phyloP scores from a whole-genome alignment of 2,113 vertebrate genomes.

The Trichomycterus rosablanca region DNA sequence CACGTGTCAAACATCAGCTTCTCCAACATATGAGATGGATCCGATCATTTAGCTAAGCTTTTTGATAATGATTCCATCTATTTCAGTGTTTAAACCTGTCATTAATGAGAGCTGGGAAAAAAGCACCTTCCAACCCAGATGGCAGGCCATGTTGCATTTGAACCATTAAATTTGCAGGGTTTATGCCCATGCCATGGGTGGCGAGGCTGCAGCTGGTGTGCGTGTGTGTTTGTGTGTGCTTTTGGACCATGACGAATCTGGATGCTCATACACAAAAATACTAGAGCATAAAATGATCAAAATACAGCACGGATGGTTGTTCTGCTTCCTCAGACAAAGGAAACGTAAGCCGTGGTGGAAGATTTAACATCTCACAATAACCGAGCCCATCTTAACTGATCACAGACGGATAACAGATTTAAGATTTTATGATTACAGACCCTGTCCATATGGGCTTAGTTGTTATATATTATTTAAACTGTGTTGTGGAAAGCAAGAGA shows the following conservation, averaged over 20 bases:
- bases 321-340: slow-evolving; percentile 33
- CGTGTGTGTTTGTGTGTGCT: slow-evolving; percentile 47
- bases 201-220: slow-evolving; percentile 65
- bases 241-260: slow-evolving; percentile 65
- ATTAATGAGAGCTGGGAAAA: slow-evolving; percentile 33
- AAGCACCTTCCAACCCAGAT: slow-evolving; percentile 60
- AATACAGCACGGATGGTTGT: slow-evolving; percentile 27
- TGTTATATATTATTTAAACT: slow-evolving; percentile 26
- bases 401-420: slow-evolving; percentile 7
- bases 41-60: slow-evolving; percentile 30
- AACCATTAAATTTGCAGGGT: slow-evolving; percentile 69
- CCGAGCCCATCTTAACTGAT: slow-evolving; percentile 8
- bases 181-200: slow-evolving; percentile 67
- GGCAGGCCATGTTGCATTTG: slow-evolving; percentile 60
- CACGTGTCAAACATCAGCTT: slow-evolving; percentile 20
- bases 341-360: slow-evolving; percentile 22
- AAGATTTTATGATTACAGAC: slow-evolving; percentile 14
- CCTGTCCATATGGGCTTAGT: neutral
- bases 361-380: slow-evolving; percentile 27
- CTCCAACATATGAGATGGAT: slow-evolving; percentile 7
- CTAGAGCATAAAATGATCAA: slow-evolving; percentile 52
- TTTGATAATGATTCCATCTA: slow-evolving; percentile 37
- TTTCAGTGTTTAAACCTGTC: slow-evolving; percentile 46
- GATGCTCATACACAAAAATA: slow-evolving; percentile 59
- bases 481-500: neutral